Evolutionary conservation across 2,113 vertebrate species (phyloP), one percentile per base, ranked within the genome.

Genomic region (Semicossyphus pulcher): DNA sequence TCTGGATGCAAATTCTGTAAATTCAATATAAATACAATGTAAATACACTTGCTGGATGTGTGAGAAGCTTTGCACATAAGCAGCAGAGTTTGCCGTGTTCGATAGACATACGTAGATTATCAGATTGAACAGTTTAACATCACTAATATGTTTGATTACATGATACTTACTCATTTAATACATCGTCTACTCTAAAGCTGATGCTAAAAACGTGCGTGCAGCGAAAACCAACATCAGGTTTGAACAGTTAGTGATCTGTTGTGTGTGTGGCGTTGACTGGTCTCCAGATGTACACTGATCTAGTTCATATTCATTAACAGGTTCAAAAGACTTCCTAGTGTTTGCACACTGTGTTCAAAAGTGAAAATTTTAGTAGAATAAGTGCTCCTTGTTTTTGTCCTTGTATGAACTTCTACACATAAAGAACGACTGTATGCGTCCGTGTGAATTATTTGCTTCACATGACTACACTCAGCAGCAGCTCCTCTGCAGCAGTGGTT

Each of bases 51-150:
- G 36, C 51, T 25, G 44, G 37, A 48, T 71, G 29, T 4, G 31
- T 67, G 0, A 20, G 34, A 63, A 48, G 32, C 34, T 48, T 63
- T 34, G 7, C 11, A 36, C 8, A n/a, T 31, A 23, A n/a, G 39
- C 48, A 54, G 53, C 48, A 36, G 49, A 20, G 34, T 21, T 25
- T 41, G 23, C 20, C 10, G 28, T 48, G 32, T 84, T 52, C 60
- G 79, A 79, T 76, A 81, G 71, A 76, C 45, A 0, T 61, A 10
- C 3, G 57, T 3, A 69, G 64, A 73, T 61, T 25, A 73, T 72
- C n/a, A n/a, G 37, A 39, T 20, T 54, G 5, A 64, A 31, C 44
- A 51, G 53, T 28, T 4, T 56, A 18, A 28, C 21, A 3, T 76
- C 51, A 58, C 34, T 52, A 45, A 52, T 48, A 72, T 3, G 28